A percentile compares a stretch with the other conserved stretches of the same genome.
phyloP scores from a whole-genome alignment of 2,888 invertebrate genomes.

The Ctenicera cuprea region DNA sequence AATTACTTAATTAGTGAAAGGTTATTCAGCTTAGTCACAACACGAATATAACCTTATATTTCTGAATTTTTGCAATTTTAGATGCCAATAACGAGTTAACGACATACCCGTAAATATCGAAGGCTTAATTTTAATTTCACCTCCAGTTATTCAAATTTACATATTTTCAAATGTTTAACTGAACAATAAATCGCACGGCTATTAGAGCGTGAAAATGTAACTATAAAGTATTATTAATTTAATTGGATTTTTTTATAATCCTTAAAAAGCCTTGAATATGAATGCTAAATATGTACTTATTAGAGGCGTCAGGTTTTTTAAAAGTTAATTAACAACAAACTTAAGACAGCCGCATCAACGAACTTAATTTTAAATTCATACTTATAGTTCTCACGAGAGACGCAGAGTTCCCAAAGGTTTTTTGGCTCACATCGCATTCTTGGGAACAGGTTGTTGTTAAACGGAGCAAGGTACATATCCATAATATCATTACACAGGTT shows the following conservation, averaged over 20 bases:
- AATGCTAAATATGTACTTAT: neutral
- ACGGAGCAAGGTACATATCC: too few relatives aligned
- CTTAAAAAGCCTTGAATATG: constrained; percentile 5
- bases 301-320: too few relatives aligned
- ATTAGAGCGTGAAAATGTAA: constrained; percentile 10
- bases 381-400: too few relatives aligned
- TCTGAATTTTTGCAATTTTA: neutral
- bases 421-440: too few relatives aligned
- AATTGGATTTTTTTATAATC: neutral
- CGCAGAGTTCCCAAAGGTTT: too few relatives aligned
- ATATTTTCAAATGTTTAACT: neutral
- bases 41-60: constrained; percentile 3
- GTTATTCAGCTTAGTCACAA: neutral
- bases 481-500: too few relatives aligned
- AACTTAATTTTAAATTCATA: too few relatives aligned
- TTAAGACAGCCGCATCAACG: too few relatives aligned
- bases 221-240: constrained; percentile 9
- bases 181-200: neutral
- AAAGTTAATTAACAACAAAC: too few relatives aligned
- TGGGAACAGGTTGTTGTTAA: too few relatives aligned
- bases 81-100: neutral
- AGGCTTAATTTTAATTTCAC: neutral
- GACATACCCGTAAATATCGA: neutral
- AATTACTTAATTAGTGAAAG: neutral
- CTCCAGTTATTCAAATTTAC: neutral